These are phyloP conservation scores for Sus cebifrons DNA, from an alignment of 2,797 vertebrate genomes.

Conservation along the genomic window DNA sequence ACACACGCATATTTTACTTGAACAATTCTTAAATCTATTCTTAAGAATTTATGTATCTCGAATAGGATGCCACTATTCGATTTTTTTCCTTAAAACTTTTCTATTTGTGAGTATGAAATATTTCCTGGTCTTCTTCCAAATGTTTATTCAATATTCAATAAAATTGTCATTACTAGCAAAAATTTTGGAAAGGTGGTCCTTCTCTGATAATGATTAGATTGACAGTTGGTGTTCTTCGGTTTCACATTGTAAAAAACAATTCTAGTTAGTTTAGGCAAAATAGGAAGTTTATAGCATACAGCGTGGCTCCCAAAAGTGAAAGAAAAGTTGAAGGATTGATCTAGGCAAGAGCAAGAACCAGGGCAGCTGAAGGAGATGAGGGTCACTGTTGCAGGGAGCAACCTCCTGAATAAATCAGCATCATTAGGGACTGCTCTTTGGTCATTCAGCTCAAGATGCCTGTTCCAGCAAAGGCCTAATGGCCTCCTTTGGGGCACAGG, in stretches of 20 bases:
- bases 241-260: not conserved
- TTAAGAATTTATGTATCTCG: not conserved
- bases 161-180: not conserved
- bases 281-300: not conserved
- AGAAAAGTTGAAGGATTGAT: not conserved
- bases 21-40: not conserved
- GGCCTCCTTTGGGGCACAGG: not conserved
- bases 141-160: not conserved
- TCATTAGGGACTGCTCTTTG: not conserved
- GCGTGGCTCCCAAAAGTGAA: not conserved
- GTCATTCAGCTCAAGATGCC: not conserved
- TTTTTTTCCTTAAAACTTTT: constrained; percentile 6
- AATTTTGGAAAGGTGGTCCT: not conserved
- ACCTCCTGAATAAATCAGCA: not conserved
- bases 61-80: not conserved
- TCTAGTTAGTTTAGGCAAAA: not conserved
- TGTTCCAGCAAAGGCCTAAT: not conserved
- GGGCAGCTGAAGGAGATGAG: not conserved
- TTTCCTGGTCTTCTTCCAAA: not conserved
- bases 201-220: not conserved
- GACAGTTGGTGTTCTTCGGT: not conserved
- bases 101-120: not conserved
- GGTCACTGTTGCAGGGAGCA: not conserved
- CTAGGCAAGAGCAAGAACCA: not conserved
- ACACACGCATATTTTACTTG: not conserved